Conservation (phyloP, 2,797 vertebrate species). For the Dicrostonyx torquatus region DNA sequence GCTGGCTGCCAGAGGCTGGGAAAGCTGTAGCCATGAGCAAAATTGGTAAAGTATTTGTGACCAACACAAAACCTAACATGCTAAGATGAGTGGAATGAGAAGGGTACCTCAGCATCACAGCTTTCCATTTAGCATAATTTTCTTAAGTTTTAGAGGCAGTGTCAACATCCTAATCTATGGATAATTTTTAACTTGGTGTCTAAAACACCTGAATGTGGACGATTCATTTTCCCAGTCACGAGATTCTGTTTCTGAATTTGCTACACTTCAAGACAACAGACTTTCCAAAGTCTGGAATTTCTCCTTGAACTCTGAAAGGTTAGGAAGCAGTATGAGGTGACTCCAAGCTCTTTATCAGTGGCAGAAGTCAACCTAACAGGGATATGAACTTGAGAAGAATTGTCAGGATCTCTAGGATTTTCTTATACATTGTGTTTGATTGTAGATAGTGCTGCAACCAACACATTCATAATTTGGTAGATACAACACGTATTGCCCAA, state of each 20-base stretch:
- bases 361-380: background rate
- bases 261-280: background rate
- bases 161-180: background rate
- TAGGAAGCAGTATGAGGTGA: background rate
- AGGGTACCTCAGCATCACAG: background rate
- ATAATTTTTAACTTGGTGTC: background rate
- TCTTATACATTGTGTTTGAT: background rate
- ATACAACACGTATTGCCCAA: background rate
- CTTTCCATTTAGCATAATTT: background rate
- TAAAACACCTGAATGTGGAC: background rate
- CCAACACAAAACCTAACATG: background rate
- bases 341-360: too few relatives aligned
- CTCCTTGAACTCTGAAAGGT: background rate
- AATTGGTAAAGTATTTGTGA: background rate
- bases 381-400: background rate
- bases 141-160: background rate
- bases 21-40: background rate
- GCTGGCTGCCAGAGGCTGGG: background rate
- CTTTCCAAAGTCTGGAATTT: background rate
- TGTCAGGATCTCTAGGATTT: background rate
- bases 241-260: background rate
- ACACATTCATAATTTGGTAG: background rate
- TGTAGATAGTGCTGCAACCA: background rate
- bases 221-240: background rate
- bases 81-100: background rate